phyloP scores from a whole-genome alignment of 2,797 vertebrate species.

The Pantherophis vulpinus region DNA sequence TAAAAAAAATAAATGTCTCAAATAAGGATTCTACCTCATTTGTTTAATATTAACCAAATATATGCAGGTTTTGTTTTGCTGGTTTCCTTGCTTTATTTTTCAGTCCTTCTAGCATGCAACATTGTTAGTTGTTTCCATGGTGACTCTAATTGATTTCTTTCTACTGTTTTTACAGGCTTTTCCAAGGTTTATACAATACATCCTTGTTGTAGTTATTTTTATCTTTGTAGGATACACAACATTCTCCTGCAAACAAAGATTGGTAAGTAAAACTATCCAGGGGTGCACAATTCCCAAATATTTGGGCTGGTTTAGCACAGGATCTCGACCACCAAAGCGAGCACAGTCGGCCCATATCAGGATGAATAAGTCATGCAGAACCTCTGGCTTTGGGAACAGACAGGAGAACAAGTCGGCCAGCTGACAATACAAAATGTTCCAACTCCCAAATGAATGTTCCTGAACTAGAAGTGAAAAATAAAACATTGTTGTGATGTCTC shows the following conservation, averaged over 20 bases:
- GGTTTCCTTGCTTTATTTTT: constrained; percentile 57
- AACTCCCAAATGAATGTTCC: not conserved
- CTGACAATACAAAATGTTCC: constrained; percentile 29
- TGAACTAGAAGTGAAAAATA: constrained; percentile 9
- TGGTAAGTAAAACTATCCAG: constrained; percentile 34
- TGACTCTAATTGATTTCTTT: constrained; percentile 70
- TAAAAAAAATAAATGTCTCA: constrained; percentile 1
- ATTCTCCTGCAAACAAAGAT: constrained; percentile 38
- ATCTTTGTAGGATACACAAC: constrained; percentile 60
- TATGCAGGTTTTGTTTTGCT: constrained; percentile 57
- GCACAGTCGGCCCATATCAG: constrained; percentile 12
- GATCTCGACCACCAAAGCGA: not conserved
- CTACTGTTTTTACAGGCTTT: constrained; percentile 65
- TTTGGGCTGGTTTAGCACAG: constrained; percentile 18
- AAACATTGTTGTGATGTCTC: not conserved
- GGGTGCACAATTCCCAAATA: constrained; percentile 26
- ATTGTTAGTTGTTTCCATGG: constrained; percentile 72
- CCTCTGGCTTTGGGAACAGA: constrained; percentile 3
- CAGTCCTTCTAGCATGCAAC: constrained; percentile 61
- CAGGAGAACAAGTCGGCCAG: not conserved
- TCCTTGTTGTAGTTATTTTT: constrained; percentile 67
- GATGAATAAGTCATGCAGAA: constrained; percentile 27
- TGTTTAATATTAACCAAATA: constrained; percentile 45
- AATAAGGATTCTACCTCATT: constrained; percentile 15
- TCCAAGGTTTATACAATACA: constrained; percentile 65